Conservation (phyloP, 2,797 vertebrate genomes). For the Odontamblyopus lacepedii region DNA sequence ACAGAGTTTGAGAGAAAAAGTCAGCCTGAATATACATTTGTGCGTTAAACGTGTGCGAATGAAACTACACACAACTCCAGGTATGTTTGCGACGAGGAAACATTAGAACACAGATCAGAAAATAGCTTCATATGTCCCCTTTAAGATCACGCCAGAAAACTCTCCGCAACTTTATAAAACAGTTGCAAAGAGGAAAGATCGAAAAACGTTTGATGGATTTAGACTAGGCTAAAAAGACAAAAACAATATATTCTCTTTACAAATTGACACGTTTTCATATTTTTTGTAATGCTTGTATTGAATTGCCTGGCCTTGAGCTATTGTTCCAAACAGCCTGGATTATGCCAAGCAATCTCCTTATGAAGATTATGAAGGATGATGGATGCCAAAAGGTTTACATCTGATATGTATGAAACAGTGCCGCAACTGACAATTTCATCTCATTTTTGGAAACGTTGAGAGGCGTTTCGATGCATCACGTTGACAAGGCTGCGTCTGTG, state of each 20-base stretch:
- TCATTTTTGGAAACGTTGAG: not conserved
- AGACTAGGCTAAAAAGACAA: too few relatives aligned
- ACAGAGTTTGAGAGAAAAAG: too few relatives aligned
- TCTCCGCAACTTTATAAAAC: not conserved
- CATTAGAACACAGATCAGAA: too few relatives aligned
- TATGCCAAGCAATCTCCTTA: not conserved
- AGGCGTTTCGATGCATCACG: not conserved
- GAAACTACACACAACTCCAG: too few relatives aligned
- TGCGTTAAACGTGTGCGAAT: too few relatives aligned
- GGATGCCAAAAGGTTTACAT: not conserved
- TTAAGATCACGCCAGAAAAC: not conserved
- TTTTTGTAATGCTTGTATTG: not conserved
- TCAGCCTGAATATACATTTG: too few relatives aligned
- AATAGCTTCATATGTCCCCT: too few relatives aligned
- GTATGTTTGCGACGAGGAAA: too few relatives aligned
- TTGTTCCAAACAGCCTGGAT: not conserved
- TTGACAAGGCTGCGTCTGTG: constrained; percentile 1
- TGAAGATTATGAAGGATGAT: not conserved
- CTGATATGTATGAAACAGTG: not conserved
- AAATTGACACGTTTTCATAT: not conserved
- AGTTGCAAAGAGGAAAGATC: too few relatives aligned
- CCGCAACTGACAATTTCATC: not conserved
- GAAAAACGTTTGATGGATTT: too few relatives aligned
- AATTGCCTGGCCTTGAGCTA: not conserved
- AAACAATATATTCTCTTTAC: too few relatives aligned